Evolutionary conservation across 2,113 vertebrate genomes (phyloP).

Genomic region (Mormyrus iriodes): DNA sequence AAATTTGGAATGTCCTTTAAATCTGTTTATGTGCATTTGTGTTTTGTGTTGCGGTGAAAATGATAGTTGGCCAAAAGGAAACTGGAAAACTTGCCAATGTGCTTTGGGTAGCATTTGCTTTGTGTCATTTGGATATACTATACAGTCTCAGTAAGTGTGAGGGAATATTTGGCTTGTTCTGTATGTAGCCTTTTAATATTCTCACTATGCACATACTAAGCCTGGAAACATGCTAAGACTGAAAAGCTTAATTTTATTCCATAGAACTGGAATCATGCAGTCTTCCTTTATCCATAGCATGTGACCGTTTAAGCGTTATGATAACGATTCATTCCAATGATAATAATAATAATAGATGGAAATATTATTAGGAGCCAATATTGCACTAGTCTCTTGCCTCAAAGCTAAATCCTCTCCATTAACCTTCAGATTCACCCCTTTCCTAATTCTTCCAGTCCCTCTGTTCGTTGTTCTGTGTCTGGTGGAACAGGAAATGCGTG

Average conservation of each 20-base stretch:
- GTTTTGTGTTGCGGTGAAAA: not conserved
- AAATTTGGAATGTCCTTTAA: not conserved
- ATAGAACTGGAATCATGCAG: not conserved
- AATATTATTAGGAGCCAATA: not conserved
- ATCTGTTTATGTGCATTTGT: not conserved
- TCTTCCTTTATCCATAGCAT: not conserved
- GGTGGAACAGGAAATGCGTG: conserved; percentile 20
- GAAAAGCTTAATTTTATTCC: not conserved
- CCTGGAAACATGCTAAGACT: not conserved
- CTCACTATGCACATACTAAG: not conserved
- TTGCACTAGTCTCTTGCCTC: not conserved
- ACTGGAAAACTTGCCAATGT: not conserved
- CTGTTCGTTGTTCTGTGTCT: not conserved
- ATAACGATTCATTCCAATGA: not conserved
- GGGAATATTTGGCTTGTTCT: not conserved
- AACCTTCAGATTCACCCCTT: not conserved
- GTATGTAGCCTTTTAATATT: not conserved
- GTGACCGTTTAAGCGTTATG: not conserved
- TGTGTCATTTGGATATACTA: not conserved
- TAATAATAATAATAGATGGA: not conserved
- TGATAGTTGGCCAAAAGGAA: not conserved
- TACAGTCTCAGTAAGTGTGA: not conserved
- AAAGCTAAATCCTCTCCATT: not conserved
- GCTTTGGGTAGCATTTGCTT: not conserved
- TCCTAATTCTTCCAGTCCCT: conserved; percentile 8